These are phyloP conservation scores for Toxotes lorentzi DNA, from an alignment of 2,797 vertebrate genomes.

Conservation along the genomic window DNA sequence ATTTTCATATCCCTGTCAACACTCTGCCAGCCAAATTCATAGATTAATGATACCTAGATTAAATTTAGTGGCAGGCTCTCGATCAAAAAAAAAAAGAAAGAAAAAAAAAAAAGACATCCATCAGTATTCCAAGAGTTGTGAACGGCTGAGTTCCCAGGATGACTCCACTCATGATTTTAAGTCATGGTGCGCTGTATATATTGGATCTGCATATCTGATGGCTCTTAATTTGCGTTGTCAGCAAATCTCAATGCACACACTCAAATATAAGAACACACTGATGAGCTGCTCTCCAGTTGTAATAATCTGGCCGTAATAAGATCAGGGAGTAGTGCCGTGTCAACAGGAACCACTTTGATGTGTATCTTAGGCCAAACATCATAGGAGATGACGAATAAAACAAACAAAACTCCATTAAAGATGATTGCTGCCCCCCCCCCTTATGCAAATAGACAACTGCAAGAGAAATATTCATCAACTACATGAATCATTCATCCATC, in stretches of 20 bases:
- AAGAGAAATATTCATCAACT: constrained; percentile 51
- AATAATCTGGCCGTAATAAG: constrained; percentile 34
- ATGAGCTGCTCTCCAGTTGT: constrained; percentile 19
- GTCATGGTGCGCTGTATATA: constrained; percentile 30
- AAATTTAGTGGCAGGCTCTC: constrained; percentile 68
- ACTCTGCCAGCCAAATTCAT: constrained; percentile 34
- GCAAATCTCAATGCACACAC: constrained; percentile 42
- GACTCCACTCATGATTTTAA: constrained; percentile 13
- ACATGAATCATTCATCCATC: constrained; percentile 75
- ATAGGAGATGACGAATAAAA: constrained; percentile 52
- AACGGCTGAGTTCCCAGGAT: constrained; percentile 3
- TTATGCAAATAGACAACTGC: constrained; percentile 60
- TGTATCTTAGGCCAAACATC: constrained; percentile 51
- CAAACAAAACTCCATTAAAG: constrained; percentile 60
- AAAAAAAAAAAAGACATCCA: constrained; percentile 33
- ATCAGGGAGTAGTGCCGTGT: constrained; percentile 5
- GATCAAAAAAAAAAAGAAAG: constrained; percentile 23
- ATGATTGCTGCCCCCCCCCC: constrained; percentile 48
- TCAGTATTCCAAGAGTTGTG: constrained; percentile 42
- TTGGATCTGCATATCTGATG: constrained; percentile 50
- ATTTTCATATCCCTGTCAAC: constrained; percentile 52
- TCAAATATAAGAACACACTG: constrained; percentile 7
- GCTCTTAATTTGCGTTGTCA: constrained; percentile 53
- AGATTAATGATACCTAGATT: constrained; percentile 56
- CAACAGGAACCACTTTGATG: constrained; percentile 59